Conservation (phyloP, 2,888 invertebrate species). For the Tetropium fuscum region DNA sequence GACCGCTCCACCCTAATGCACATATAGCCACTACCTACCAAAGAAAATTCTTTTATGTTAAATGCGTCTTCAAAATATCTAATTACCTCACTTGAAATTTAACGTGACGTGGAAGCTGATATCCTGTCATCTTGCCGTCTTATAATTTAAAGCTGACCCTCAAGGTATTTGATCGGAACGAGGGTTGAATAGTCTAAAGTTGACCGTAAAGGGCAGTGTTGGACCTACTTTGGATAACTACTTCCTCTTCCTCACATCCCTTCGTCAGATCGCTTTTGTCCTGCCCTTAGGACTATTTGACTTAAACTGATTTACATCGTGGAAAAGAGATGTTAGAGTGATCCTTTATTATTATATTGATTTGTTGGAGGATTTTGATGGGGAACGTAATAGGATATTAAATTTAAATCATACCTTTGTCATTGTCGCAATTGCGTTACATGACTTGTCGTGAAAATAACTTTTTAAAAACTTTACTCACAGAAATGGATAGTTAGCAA, state of each 20-base stretch:
- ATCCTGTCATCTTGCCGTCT: conserved; percentile 38
- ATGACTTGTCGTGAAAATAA: too few relatives aligned
- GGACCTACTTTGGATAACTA: conserved; percentile 41
- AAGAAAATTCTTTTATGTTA: too few relatives aligned
- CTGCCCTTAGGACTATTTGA: conserved; percentile 37
- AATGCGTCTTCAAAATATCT: too few relatives aligned
- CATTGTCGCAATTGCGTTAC: too few relatives aligned
- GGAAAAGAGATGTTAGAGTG: conserved; percentile 14
- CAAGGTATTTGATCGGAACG: conserved; percentile 45
- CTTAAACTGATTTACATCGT: conserved; percentile 35
- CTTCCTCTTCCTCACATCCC: conserved; percentile 43
- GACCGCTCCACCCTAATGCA: too few relatives aligned
- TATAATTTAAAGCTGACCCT: conserved; percentile 46
- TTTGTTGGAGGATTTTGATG: background rate
- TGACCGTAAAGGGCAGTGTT: conserved; percentile 41
- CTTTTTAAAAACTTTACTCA: too few relatives aligned
- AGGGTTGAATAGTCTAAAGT: conserved; percentile 41
- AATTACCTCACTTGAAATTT: conserved; percentile 21
- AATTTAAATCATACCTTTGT: too few relatives aligned
- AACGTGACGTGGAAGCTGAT: conserved; percentile 19
- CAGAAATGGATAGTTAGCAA: too few relatives aligned
- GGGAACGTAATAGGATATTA: background rate
- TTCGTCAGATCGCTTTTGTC: conserved; percentile 31
- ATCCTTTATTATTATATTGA: conserved; percentile 5
- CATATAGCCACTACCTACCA: too few relatives aligned